Percentiles rank a stretch among this genome's conserved stretches.
Evolutionary conservation across 2,113 vertebrate species (phyloP).

Genomic region (Motacilla alba): DNA sequence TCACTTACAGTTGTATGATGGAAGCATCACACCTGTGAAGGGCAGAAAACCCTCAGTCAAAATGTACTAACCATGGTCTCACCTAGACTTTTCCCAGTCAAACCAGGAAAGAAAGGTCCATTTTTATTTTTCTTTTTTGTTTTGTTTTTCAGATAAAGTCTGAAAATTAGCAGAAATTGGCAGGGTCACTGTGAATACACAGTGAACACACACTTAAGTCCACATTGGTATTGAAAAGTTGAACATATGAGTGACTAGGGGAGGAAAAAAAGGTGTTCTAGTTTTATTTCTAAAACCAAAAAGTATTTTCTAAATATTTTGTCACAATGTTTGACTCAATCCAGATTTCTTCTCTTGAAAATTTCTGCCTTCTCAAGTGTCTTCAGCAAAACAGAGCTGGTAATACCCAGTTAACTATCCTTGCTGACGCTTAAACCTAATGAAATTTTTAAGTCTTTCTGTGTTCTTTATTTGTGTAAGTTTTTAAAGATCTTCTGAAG

Average conservation of each 20-base stretch:
- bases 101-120: background rate
- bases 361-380: background rate
- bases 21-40: background rate
- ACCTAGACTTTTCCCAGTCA: background rate
- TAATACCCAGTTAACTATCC: background rate
- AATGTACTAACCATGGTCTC: background rate
- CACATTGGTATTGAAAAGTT: background rate
- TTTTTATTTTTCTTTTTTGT: background rate
- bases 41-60: background rate
- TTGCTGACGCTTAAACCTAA: background rate
- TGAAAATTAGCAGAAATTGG: background rate
- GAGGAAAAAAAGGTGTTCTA: background rate
- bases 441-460: background rate
- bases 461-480: background rate
- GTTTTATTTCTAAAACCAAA: background rate
- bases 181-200: background rate
- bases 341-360: background rate
- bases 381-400: background rate
- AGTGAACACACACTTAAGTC: background rate
- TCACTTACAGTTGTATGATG: background rate
- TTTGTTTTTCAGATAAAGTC: background rate
- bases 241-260: background rate
- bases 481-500: background rate
- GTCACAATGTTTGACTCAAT: background rate
- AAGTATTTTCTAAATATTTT: background rate